Conservation (phyloP, 1,140 invertebrate genomes). For the Drosophila kurseongensis region DNA sequence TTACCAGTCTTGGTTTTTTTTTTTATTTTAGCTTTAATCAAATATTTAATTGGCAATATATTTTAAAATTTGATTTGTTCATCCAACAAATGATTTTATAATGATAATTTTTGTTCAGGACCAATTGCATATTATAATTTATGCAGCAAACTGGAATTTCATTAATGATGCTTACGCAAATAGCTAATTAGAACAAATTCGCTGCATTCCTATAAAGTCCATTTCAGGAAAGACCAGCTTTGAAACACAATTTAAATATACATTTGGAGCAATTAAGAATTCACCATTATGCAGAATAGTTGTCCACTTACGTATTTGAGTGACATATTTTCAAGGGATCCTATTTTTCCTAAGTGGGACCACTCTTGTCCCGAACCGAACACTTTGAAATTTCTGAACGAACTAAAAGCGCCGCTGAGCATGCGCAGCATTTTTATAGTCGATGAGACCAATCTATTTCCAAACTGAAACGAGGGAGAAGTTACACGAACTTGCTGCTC, state of each 20-base stretch:
- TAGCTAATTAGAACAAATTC: slow-evolving; percentile 48
- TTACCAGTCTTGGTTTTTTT: not conserved
- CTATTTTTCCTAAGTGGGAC: slow-evolving; percentile 4
- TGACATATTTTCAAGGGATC: slow-evolving; percentile 44
- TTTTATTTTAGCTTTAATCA: slow-evolving; percentile 1
- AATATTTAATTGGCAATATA: slow-evolving; percentile 21
- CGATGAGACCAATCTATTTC: slow-evolving; percentile 9
- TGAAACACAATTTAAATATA: slow-evolving; percentile 6
- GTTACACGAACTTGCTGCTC: slow-evolving; percentile 47
- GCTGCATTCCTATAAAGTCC: slow-evolving; percentile 17
- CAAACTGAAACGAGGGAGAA: slow-evolving; percentile 37
- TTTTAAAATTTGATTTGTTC: slow-evolving; percentile 11
- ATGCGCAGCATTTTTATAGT: slow-evolving; percentile 63
- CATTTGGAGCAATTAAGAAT: slow-evolving; percentile 15
- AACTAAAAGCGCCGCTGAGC: slow-evolving; percentile 76
- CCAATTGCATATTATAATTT: slow-evolving; percentile 46
- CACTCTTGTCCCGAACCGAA: slow-evolving; percentile 27
- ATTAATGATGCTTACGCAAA: slow-evolving; percentile 39
- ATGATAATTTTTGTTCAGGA: slow-evolving; percentile 26
- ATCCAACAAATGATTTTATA: slow-evolving; percentile 21
- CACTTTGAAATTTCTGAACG: slow-evolving; percentile 48
- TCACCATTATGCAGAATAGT: slow-evolving; percentile 24
- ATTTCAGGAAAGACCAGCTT: slow-evolving; percentile 39
- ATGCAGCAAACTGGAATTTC: slow-evolving; percentile 34
- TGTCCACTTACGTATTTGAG: slow-evolving; percentile 59